Evolutionary conservation across 1,140 invertebrate genomes (phyloP).

Genomic region (Ephestia elutella): DNA sequence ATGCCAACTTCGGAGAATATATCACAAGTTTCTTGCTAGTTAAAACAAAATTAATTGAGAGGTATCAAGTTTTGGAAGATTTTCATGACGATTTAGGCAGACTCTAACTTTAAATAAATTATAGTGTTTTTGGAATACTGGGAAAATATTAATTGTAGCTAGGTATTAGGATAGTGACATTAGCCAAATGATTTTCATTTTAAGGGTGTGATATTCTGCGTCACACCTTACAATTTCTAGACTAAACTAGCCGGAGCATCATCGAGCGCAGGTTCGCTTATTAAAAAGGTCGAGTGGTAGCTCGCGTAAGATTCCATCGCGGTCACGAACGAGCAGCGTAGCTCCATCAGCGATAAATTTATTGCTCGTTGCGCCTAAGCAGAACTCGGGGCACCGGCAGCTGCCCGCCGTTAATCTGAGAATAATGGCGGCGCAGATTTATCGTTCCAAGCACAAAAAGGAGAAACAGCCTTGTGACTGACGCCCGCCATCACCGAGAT

Average conservation of each 20-base stretch:
- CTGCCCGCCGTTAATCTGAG: conserved; percentile 49
- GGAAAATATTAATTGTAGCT: too few species aligned
- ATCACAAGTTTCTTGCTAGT: too few species aligned
- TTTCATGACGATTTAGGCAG: too few species aligned
- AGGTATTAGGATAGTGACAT: too few species aligned
- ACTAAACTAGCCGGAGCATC: conserved; percentile 13
- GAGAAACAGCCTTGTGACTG: conserved; percentile 39
- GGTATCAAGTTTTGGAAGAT: too few species aligned
- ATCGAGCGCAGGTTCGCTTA: conserved; percentile 22
- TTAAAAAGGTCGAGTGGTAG: conserved; percentile 26
- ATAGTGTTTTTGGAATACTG: too few species aligned
- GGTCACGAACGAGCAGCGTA: conserved; percentile 22
- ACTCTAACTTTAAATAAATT: too few species aligned
- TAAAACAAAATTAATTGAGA: too few species aligned
- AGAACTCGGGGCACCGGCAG: conserved; percentile 44
- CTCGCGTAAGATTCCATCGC: conserved; percentile 26
- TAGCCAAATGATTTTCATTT: too few species aligned
- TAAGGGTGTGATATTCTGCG: too few species aligned
- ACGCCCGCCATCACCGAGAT: conserved; percentile 22
- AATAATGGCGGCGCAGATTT: conserved; percentile 53
- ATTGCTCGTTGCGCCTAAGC: conserved; percentile 32
- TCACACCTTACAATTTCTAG: conserved; percentile 20
- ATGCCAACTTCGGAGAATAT: too few species aligned
- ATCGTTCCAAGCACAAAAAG: conserved; percentile 44
- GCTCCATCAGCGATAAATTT: conserved; percentile 31